phyloP scores from a whole-genome alignment of 2,888 invertebrate species.

The Elgonia sp. region DNA sequence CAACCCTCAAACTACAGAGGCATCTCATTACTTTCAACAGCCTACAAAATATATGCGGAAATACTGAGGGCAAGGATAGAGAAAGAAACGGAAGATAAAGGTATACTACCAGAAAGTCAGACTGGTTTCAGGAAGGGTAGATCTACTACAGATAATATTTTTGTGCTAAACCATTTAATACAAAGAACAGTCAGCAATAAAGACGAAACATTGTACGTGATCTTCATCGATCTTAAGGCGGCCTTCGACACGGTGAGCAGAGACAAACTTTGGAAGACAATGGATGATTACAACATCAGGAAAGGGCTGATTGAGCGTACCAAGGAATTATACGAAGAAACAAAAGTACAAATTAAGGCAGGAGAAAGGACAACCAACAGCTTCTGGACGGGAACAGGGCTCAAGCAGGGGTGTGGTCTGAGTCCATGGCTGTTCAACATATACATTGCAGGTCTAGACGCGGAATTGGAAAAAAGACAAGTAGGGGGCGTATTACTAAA shows the following conservation, averaged over 20 bases:
- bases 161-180: conserved; percentile 58
- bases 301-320: conserved; percentile 11
- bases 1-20: too few species aligned
- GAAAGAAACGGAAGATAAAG: conserved; percentile 2
- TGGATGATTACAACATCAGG: conserved; percentile 45
- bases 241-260: conserved; percentile 75
- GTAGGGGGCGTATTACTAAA: conserved; percentile 57
- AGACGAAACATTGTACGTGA: background rate
- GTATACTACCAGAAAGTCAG: conserved; percentile 60
- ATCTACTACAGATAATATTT: conserved; percentile 69
- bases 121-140: conserved; percentile 70
- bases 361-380: conserved; percentile 1
- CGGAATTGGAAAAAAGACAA: conserved; percentile 34
- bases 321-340: conserved; percentile 47
- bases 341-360: conserved; percentile 37
- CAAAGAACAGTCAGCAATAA: conserved; percentile 5
- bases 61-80: conserved; percentile 53
- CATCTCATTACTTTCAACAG: background rate
- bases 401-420: conserved; percentile 72
- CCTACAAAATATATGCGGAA: conserved; percentile 23
- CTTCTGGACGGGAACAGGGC: conserved; percentile 65
- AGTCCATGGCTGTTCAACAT: conserved; percentile 73
- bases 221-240: conserved; percentile 1
- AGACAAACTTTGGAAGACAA: conserved; percentile 60
- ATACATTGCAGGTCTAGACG: conserved; percentile 60